Evolutionary conservation across 2,113 vertebrate genomes (phyloP), one percentile per base, ranked within the genome.

Genomic region (Urocynchramus pylzowi): DNA sequence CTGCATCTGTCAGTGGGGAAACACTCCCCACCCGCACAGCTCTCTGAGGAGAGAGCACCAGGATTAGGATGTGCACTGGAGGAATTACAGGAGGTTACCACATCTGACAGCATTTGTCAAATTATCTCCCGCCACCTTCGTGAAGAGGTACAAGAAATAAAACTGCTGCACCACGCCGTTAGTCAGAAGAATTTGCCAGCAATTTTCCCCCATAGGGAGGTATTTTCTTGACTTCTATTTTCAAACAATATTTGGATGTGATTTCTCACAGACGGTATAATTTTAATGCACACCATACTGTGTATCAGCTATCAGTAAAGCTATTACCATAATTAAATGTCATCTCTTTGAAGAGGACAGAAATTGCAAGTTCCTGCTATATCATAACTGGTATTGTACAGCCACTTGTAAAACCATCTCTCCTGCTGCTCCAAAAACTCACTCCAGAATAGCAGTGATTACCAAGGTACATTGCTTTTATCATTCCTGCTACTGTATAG

Each of bases 321-420:
- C 90, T 90, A 96, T 96, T 96, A 93, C 78, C 96, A 85, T 97
- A 98, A 98, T 97, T 98, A 98, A 98, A 97, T 94, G 95, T 92
- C 94, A 91, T 95, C 93, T 95, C 87, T 97, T 95, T 44, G 71
- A 96, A 96, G 88, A 89, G 87, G 91, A 78, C 59, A 88, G 87
- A 95, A 94, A 96, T 80, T 97, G 90, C 87, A 93, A 87, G 95
- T 96, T 97, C 91, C 91, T 90, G 89, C 94, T 95, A 71, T 95
- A 97, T 88, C 94, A 94, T 91, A 97, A 77, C 89, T 75, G 84
- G 85, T 82, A 97, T 96, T 95, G 91, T 84, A 97, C 70, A 95
- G 89, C 73, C 97, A 97, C 97, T 95, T 97, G 87, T 91, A 90
- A 97, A 97, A 97, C 82, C 80, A 78, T 87, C 95, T 97, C 96